Conservation (phyloP, 2,113 vertebrate species). For the Gasterosteus aculeatus region DNA sequence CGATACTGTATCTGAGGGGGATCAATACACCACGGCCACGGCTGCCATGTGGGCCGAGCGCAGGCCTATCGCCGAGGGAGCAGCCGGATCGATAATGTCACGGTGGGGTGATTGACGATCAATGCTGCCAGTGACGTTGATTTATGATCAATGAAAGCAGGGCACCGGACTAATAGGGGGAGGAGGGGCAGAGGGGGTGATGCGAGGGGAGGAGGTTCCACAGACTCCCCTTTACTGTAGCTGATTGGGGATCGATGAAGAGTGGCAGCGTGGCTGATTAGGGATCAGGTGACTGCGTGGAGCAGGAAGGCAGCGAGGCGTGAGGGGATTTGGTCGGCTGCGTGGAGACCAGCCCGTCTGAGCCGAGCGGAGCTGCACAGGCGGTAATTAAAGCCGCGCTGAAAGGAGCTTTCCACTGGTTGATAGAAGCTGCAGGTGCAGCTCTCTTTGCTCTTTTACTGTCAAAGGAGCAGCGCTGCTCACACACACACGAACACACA, state of each 20-base stretch:
- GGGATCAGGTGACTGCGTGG: slow-evolving; percentile 59
- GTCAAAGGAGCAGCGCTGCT: slow-evolving; percentile 45
- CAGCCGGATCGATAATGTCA: slow-evolving; percentile 69
- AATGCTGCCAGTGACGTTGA: slow-evolving; percentile 72
- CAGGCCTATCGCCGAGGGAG: slow-evolving; percentile 43
- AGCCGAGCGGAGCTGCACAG: slow-evolving; percentile 56
- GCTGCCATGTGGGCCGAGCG: slow-evolving; percentile 50
- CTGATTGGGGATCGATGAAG: slow-evolving; percentile 73
- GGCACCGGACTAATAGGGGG: slow-evolving; percentile 68
- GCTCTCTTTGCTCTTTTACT: slow-evolving; percentile 60
- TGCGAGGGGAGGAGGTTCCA: slow-evolving; percentile 34
- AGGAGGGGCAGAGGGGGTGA: slow-evolving; percentile 24
- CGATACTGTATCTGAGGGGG: slow-evolving; percentile 73
- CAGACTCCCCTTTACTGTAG: slow-evolving; percentile 68
- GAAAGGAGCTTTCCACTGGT: slow-evolving; percentile 73
- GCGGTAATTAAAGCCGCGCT: slow-evolving; percentile 73
- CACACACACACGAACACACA: slow-evolving; percentile 3
- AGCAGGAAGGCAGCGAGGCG: slow-evolving; percentile 51
- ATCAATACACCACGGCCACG: slow-evolving; percentile 65
- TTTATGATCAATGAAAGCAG: slow-evolving; percentile 74
- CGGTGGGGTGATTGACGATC: slow-evolving; percentile 76
- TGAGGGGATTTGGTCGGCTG: slow-evolving; percentile 63
- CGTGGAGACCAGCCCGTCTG: slow-evolving; percentile 50
- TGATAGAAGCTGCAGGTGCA: slow-evolving; percentile 75
- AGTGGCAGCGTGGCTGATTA: slow-evolving; percentile 68